Percentiles rank a stretch among this genome's conserved stretches.
phyloP scores from a whole-genome alignment of 2,113 vertebrate genomes.

The Callipepla squamata region DNA sequence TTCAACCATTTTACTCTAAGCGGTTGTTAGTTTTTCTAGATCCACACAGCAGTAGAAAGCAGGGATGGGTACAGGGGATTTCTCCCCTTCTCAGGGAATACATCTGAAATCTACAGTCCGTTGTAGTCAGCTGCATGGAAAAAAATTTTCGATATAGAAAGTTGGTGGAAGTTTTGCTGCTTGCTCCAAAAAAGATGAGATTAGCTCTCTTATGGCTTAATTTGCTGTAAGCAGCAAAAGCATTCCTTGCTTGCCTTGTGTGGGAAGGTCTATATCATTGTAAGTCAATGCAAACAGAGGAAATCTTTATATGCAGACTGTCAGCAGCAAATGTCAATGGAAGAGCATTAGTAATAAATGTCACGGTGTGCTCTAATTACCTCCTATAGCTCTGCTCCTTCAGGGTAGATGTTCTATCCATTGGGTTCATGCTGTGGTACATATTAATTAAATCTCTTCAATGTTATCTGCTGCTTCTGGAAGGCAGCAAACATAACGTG shows the following conservation, averaged over 20 bases:
- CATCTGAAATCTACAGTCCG: neutral
- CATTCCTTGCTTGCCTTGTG: neutral
- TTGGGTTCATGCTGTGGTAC: conserved; percentile 51
- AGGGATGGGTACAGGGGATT: neutral
- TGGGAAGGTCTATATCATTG: neutral
- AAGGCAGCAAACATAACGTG: conserved; percentile 31
- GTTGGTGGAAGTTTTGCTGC: neutral
- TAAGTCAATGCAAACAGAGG: conserved; percentile 24
- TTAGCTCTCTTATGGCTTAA: neutral
- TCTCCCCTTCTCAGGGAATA: neutral
- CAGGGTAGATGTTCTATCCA: conserved; percentile 38
- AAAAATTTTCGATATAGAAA: neutral
- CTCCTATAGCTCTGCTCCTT: conserved; percentile 52
- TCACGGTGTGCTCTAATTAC: conserved; percentile 62
- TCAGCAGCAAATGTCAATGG: conserved; percentile 64
- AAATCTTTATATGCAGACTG: conserved; percentile 62
- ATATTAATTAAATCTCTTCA: conserved; percentile 68
- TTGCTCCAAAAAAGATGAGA: neutral
- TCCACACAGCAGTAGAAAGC: neutral
- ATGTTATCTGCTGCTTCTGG: conserved; percentile 54
- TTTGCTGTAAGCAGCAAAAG: conserved; percentile 34
- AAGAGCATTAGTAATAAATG: conserved; percentile 68
- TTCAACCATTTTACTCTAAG: neutral
- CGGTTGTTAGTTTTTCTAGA: neutral
- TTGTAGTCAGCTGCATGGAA: neutral